Conservation (phyloP, 2,888 invertebrate species). For the Piscicola geometra region DNA sequence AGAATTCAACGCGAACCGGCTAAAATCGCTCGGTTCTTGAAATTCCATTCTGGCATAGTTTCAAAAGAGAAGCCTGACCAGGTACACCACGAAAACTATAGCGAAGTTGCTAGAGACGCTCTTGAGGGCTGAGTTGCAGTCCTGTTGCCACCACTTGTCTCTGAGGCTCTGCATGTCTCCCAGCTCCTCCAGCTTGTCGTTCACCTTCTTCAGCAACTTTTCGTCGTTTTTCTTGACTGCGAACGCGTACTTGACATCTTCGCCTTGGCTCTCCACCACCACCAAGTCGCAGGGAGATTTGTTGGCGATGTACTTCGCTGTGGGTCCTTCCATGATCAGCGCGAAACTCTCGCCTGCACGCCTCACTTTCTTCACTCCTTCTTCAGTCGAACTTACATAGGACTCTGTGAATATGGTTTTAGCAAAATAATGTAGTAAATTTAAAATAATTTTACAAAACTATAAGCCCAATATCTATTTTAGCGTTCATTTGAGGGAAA, state of each 20-base stretch:
- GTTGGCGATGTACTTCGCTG: slow-evolving; percentile 46
- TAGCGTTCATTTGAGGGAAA: no score
- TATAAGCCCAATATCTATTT: no score
- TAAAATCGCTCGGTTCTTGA: no score
- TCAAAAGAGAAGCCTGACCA: no score
- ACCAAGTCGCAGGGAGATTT: slow-evolving; percentile 48
- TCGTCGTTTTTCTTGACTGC: slow-evolving; percentile 42
- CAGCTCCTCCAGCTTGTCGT: slow-evolving; percentile 43
- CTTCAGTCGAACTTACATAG: slow-evolving; percentile 34
- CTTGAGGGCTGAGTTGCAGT: slow-evolving; percentile 15
- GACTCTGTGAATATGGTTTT: background rate
- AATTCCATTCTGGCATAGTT: no score
- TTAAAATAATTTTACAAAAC: no score
- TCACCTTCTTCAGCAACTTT: slow-evolving; percentile 38
- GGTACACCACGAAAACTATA: no score
- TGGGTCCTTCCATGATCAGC: slow-evolving; percentile 48
- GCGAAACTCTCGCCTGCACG: slow-evolving; percentile 42
- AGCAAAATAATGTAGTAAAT: no score
- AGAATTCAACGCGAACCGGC: no score
- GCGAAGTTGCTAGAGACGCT: no score
- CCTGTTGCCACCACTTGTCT: slow-evolving; percentile 45
- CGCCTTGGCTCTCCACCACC: slow-evolving; percentile 43
- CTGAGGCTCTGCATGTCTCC: slow-evolving; percentile 42
- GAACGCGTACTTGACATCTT: slow-evolving; percentile 44
- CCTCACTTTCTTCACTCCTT: slow-evolving; percentile 44